Conservation (phyloP, 2,888 invertebrate genomes). For the Zygothrica quintamaculata region DNA sequence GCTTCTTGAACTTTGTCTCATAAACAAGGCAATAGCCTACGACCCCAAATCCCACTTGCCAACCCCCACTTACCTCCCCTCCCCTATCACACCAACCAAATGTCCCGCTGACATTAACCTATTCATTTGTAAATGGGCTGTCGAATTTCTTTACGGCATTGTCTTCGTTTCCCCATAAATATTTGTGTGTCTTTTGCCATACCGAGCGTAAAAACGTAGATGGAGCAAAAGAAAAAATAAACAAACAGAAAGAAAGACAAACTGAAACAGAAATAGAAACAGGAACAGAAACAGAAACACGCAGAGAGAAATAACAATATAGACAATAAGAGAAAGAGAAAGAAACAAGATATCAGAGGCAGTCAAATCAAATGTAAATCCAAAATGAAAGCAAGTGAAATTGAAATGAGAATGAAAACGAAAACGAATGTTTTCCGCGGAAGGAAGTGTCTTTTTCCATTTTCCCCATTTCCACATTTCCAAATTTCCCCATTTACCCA, state of each 20-base stretch:
- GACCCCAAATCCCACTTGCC: no score
- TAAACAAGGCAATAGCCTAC: constrained; percentile 56
- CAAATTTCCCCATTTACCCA: constrained; percentile 38
- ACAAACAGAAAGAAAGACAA: constrained; percentile 27
- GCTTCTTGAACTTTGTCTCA: constrained; percentile 57
- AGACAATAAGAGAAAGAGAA: background rate
- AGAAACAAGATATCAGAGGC: constrained; percentile 18
- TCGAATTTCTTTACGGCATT: constrained; percentile 64
- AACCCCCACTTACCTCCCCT: constrained; percentile 19
- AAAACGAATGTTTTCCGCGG: constrained; percentile 38
- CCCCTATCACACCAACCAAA: constrained; percentile 4
- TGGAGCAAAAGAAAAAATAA: constrained; percentile 42
- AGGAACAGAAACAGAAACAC: constrained; percentile 8
- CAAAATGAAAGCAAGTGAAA: constrained; percentile 76
- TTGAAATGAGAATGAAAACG: constrained; percentile 75
- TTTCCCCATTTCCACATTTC: constrained; percentile 27
- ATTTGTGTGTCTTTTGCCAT: constrained; percentile 75
- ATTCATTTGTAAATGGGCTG: constrained; percentile 79
- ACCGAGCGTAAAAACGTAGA: constrained; percentile 73
- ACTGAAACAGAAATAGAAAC: constrained; percentile 12
- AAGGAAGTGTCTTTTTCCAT: constrained; percentile 49
- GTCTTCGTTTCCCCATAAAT: constrained; percentile 71
- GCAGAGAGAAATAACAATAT: constrained; percentile 26
- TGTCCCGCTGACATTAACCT: constrained; percentile 65
- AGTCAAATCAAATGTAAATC: constrained; percentile 81